Evolutionary conservation across 1,140 invertebrate genomes (phyloP), one percentile per base, ranked within the genome.

Genomic region (Musca vetustissima): DNA sequence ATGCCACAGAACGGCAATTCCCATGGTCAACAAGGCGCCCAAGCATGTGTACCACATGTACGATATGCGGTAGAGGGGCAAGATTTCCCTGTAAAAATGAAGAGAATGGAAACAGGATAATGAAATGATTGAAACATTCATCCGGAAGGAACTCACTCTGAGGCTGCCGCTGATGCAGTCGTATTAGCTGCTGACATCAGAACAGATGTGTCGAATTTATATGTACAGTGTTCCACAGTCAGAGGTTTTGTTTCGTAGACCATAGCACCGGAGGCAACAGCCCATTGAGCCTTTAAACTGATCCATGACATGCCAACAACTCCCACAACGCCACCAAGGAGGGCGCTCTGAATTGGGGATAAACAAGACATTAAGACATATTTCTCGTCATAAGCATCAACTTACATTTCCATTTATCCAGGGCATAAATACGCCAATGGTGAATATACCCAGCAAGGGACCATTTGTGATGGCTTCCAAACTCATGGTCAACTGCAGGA

Each of bases 291-390:
- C 22, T 93, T 91, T 13, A 95, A 84, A 32, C 90, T 92, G 55
- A 96, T 89, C 92, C 92, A 95, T 8, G 90, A 87, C 71, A 93
- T 88, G 15, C 92, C 83, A 6, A 85, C 76, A 4, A 94, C 82
- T 61, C 91, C 88, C 25, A 85, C 76, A 0, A 93, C 59, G 0
- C 90, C 88, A 17, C 93, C 93, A 25, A 84, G 81, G 64, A 92
- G 83, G 0, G 92, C 92, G 53, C 93, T 93, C 91, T 94, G 66
- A 64, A 69, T 50, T 28, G 47, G 24, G 19, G 7, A 15, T n/a
- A n/a, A n/a, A n/a, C n/a, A 65, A 43, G 19, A 57, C 48, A 52
- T 32, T 57, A 25, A 36, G 14, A 17, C 32, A 48, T 48, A n/a
- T 25, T n/a, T 36, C 21, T 14, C 21, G 9, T 14, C 32, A 59